These are phyloP conservation scores for Noctua pronuba DNA, from an alignment of 2,888 invertebrate species.

Conservation along the genomic window DNA sequence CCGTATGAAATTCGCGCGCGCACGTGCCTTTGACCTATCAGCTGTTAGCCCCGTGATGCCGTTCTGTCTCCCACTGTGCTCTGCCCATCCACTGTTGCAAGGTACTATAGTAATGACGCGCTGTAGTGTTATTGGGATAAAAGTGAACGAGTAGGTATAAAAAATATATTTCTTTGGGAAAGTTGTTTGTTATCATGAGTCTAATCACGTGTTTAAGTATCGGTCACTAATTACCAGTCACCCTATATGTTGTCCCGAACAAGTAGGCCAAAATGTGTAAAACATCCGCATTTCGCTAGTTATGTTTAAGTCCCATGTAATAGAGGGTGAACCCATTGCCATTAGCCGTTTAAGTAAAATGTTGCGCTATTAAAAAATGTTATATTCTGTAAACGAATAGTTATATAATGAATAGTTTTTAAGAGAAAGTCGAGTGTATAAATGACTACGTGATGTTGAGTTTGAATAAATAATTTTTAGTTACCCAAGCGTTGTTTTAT, in stretches of 20 bases:
- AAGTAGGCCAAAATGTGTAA: background rate
- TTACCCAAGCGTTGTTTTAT: constrained; percentile 75
- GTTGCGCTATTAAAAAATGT: constrained; percentile 35
- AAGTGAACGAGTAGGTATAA: too few species aligned
- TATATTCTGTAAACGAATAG: constrained; percentile 53
- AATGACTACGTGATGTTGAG: constrained; percentile 84
- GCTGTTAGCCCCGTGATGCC: too few species aligned
- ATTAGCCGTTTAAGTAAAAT: constrained; percentile 23
- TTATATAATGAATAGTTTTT: constrained; percentile 47
- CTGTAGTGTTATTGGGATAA: too few species aligned
- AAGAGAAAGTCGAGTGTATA: constrained; percentile 68
- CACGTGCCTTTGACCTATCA: too few species aligned
- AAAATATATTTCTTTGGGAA: too few species aligned
- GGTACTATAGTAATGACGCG: too few species aligned
- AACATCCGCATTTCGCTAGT: background rate
- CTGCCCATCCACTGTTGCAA: too few species aligned
- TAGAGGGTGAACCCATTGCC: background rate
- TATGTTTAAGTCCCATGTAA: background rate
- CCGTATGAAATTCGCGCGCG: too few species aligned
- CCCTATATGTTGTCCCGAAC: background rate
- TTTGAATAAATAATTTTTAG: constrained; percentile 86
- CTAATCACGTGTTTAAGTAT: too few species aligned
- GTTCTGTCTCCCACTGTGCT: too few species aligned
- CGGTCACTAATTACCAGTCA: too few species aligned
- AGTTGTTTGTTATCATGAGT: too few species aligned